phyloP scores from a whole-genome alignment of 1,140 invertebrate genomes.

The Zophobas morio region DNA sequence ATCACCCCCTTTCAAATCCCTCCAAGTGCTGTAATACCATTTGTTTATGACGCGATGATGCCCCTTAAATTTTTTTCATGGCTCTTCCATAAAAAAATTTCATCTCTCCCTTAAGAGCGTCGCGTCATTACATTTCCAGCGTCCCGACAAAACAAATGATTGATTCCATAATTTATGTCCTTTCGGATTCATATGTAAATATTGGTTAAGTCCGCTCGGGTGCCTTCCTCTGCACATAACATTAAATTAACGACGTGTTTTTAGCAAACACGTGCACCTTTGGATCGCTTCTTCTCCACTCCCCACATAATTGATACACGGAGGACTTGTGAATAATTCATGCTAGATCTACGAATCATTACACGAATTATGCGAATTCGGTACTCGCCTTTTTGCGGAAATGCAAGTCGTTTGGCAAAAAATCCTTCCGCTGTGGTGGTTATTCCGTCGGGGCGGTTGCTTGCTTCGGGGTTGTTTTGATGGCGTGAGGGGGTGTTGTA shows the following conservation, averaged over 20 bases:
- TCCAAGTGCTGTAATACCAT: background rate
- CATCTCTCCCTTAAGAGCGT: background rate
- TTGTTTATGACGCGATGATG: background rate
- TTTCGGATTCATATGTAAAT: slow-evolving; percentile 55
- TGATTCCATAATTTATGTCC: slow-evolving; percentile 54
- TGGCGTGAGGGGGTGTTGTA: too few relatives aligned
- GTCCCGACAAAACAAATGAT: slow-evolving; percentile 53
- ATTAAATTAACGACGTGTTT: slow-evolving; percentile 57
- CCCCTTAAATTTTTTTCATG: background rate
- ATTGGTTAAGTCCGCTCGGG: slow-evolving; percentile 49
- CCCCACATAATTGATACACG: slow-evolving; percentile 10
- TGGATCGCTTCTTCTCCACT: background rate
- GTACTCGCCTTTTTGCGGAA: background rate
- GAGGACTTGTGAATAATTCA: slow-evolving; percentile 58
- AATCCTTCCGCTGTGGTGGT: too few relatives aligned
- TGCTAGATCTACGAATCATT: slow-evolving; percentile 57
- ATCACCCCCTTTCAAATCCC: too few relatives aligned
- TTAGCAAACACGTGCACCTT: slow-evolving; percentile 42
- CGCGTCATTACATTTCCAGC: slow-evolving; percentile 30
- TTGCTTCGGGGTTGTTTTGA: too few relatives aligned
- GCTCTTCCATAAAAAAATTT: slow-evolving; percentile 5
- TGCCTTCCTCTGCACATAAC: slow-evolving; percentile 31
- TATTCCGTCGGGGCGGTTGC: too few relatives aligned
- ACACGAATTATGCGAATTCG: slow-evolving; percentile 18
- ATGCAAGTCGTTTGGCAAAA: background rate